Evolutionary conservation across 2,797 vertebrate species (phyloP), one percentile per base, ranked within the genome.

Genomic region (Onychomys leucogaster): DNA sequence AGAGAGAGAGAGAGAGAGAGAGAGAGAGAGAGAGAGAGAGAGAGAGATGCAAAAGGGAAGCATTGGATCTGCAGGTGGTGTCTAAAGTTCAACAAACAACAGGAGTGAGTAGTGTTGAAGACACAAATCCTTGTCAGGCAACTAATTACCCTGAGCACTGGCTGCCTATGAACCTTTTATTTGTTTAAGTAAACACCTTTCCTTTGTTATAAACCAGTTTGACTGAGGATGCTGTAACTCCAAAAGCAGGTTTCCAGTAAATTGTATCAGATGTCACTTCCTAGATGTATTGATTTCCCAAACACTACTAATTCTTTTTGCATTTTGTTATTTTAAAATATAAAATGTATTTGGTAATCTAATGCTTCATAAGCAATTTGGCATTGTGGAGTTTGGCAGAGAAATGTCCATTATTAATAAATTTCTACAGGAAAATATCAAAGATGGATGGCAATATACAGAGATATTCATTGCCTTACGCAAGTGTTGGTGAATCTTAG

Each of bases 371-470:
- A 78, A 88, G 43, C 57, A 96, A 95, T 82, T 43, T 95, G 52
- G 49, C n/a, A 83, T 81, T 95, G 80, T 95, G 57, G 65, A 75
- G 55, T 94, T 85, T 78, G 89, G 69, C 91, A 93, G 41, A 91
- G n/a, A 95, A 89, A 94, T 76, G 41, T 73, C 63, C 83, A 93
- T 77, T 96, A 86, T 93, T 89, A 96, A 92, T 63, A 63, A 94
- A 93, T 89, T 95, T 96, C 90, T 83, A 34, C 32, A 91, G 88
- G 59, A 14, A 89, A 93, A 46, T 37, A 37, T 97, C 87, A 91
- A 43, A 95, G 92, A 81, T 91, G 69, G 75, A 69, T 87, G 59
- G 83, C 43, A 82, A 71, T 75, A 95, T 43, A 94, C 43, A 52
- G 32, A 90, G 76, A 95, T 71, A 88, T 49, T 63, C 88, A 95